A percentile compares a stretch with the other conserved stretches of the same genome.
Evolutionary conservation across 2,888 invertebrate species (phyloP).

Genomic region (Rhingia campestris): DNA sequence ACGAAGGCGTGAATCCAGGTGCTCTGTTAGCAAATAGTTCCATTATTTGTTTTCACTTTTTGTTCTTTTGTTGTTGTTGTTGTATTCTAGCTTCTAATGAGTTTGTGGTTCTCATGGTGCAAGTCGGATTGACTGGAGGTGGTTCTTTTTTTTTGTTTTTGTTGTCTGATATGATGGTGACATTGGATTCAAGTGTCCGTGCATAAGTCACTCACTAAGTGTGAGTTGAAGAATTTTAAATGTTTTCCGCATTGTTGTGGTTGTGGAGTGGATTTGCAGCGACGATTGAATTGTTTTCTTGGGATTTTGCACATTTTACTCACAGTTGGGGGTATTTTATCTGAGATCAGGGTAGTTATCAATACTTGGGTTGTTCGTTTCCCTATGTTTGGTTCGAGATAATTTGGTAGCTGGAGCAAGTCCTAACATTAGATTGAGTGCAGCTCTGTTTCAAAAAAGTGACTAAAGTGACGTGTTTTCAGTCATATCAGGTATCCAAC

Average conservation of each 20-base stretch:
- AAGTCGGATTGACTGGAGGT: background rate
- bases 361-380: background rate
- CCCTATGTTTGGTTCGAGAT: background rate
- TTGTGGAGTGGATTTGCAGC: conserved; percentile 30
- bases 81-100: conserved; percentile 20
- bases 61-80: conserved; percentile 6
- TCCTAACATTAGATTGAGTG: too few relatives aligned
- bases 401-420: too few relatives aligned
- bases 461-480: too few relatives aligned
- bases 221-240: conserved; percentile 43
- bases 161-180: conserved; percentile 19
- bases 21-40: conserved; percentile 41
- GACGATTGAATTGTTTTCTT: conserved; percentile 35
- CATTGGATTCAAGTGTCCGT: conserved; percentile 52
- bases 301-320: conserved; percentile 34
- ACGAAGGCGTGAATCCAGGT: conserved; percentile 65
- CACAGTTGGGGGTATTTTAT: conserved; percentile 20
- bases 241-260: conserved; percentile 66
- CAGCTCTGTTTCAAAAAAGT: too few relatives aligned
- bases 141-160: conserved; percentile 3
- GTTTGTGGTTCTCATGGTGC: conserved; percentile 2
- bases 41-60: conserved; percentile 1
- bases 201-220: conserved; percentile 46
- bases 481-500: too few relatives aligned
- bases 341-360: background rate